Percentiles rank a stretch among this genome's conserved stretches.
phyloP scores from a whole-genome alignment of 2,888 invertebrate species.

The Crocallis elinguaria region DNA sequence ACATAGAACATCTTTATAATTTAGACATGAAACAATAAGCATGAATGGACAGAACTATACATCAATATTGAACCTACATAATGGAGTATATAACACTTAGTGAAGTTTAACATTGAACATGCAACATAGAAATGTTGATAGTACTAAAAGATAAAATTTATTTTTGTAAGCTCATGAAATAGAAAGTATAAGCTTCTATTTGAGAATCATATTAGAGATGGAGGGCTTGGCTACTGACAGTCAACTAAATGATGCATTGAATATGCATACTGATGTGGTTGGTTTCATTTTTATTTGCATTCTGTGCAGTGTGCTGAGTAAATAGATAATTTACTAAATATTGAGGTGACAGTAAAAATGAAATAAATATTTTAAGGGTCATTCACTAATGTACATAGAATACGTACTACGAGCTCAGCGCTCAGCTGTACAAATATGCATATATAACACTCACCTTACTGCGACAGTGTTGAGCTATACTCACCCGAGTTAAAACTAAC shows the following conservation, averaged over 20 bases:
- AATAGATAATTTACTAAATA: too few species aligned
- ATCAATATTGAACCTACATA: not conserved
- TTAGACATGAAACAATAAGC: not conserved
- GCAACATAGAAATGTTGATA: not conserved
- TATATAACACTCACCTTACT: constrained; percentile 13
- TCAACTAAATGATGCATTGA: not conserved
- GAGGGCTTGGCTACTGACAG: not conserved
- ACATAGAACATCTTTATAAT: not conserved
- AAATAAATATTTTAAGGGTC: not conserved
- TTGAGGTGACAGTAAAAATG: not conserved
- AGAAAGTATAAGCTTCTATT: not conserved
- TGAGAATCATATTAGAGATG: not conserved
- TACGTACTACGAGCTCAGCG: not conserved
- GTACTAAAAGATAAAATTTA: not conserved
- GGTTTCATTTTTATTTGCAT: not conserved
- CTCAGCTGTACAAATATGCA: constrained; percentile 35
- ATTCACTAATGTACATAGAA: not conserved
- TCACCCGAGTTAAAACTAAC: constrained; percentile 14
- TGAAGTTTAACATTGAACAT: not conserved
- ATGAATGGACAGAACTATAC: not conserved
- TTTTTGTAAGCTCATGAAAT: too few species aligned
- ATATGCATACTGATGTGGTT: not conserved
- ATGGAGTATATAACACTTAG: not conserved
- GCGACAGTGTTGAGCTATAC: not conserved
- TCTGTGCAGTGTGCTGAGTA: not conserved